Conservation (phyloP, 2,113 vertebrate genomes). For the cattle (Bos taurus) region DNA sequence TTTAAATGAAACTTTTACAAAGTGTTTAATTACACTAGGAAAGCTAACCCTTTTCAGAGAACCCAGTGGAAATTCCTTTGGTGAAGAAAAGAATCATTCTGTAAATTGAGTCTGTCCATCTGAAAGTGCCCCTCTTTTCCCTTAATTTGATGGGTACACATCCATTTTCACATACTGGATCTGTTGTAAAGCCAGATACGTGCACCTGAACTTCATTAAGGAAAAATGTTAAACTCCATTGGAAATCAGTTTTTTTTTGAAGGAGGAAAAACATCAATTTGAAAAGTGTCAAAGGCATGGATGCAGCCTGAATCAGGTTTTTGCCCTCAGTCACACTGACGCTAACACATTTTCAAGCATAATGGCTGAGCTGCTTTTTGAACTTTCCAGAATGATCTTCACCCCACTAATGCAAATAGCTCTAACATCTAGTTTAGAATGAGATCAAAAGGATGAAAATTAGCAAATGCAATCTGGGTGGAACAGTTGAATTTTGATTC, state of each 20-base stretch:
- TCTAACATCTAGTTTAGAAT: slow-evolving; percentile 61
- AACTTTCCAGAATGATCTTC: not conserved
- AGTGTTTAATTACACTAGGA: not conserved
- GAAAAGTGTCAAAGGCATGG: not conserved
- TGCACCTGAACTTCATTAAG: not conserved
- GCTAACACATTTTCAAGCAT: not conserved
- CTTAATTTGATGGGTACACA: not conserved
- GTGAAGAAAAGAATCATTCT: not conserved
- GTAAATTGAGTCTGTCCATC: not conserved
- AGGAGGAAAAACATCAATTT: not conserved
- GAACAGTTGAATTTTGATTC: slow-evolving; percentile 49
- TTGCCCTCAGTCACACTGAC: not conserved
- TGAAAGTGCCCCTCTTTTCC: not conserved
- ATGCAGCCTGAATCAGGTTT: not conserved
- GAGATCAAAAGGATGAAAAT: slow-evolving; percentile 67
- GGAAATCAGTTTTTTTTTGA: not conserved
- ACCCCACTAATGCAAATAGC: not conserved
- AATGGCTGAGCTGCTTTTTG: not conserved
- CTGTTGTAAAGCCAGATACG: not conserved
- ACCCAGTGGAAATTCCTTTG: not conserved
- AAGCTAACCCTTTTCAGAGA: not conserved
- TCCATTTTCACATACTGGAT: not conserved
- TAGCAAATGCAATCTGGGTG: slow-evolving; percentile 15
- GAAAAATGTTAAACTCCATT: not conserved
- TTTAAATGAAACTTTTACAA: not conserved